phyloP scores from a whole-genome alignment of 2,113 vertebrate species.

The Neodon shergylaensis region DNA sequence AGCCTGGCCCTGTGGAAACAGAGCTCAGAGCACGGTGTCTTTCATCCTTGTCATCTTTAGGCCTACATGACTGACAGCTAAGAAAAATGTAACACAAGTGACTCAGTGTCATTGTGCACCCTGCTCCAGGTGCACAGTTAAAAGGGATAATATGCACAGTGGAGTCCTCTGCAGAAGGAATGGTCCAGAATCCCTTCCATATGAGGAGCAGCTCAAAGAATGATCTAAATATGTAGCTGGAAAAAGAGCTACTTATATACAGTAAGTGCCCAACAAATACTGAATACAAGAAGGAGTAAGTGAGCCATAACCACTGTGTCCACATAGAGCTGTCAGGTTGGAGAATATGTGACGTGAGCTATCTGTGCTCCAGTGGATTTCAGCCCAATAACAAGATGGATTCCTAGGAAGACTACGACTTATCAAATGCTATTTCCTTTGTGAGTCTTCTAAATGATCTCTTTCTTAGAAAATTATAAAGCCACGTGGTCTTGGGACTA shows the following conservation, averaged over 20 bases:
- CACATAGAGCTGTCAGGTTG: neutral
- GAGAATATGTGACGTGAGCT: neutral
- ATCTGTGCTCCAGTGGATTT: neutral
- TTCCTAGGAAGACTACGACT: conserved; percentile 16
- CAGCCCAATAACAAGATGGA: neutral
- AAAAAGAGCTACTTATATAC: neutral
- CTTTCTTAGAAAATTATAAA: conserved; percentile 24
- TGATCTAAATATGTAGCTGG: neutral
- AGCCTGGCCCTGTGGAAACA: neutral
- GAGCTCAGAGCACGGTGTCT: neutral
- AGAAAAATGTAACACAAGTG: neutral
- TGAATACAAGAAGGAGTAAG: neutral
- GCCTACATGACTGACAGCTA: neutral
- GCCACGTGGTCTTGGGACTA: neutral
- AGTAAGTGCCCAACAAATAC: neutral
- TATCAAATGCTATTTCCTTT: neutral
- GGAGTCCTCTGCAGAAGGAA: neutral
- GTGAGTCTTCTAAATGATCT: neutral
- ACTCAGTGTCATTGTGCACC: neutral
- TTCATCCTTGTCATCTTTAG: neutral
- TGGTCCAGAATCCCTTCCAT: neutral
- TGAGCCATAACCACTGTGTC: neutral
- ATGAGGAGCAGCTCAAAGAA: conserved; percentile 17
- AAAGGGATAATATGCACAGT: neutral
- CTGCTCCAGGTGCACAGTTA: neutral